Conservation (phyloP, 2,888 invertebrate genomes). For the Gymnocheta viridis region DNA sequence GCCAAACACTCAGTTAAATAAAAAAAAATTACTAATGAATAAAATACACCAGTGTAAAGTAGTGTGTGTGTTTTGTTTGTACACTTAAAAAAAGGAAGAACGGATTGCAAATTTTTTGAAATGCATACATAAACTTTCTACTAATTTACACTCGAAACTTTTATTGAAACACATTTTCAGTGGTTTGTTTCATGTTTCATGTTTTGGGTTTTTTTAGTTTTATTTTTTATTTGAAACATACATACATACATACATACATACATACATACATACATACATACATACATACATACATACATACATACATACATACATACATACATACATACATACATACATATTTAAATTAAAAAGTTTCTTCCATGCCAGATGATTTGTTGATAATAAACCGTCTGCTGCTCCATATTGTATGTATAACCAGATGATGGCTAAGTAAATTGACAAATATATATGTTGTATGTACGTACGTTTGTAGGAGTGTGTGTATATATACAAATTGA, state of each 20-base stretch:
- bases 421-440: constrained; percentile 1
- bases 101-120: constrained; percentile 15
- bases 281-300: not conserved
- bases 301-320: not conserved
- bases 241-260: not conserved
- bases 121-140: constrained; percentile 44
- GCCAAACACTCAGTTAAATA: not conserved
- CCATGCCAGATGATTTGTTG: constrained; percentile 10
- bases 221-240: not conserved
- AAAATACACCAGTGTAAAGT: too few species aligned
- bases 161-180: constrained; percentile 42
- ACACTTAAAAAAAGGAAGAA: not conserved
- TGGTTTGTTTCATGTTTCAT: constrained; percentile 31
- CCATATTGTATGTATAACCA: not conserved
- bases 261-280: not conserved
- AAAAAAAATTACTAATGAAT: too few species aligned
- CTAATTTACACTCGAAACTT: constrained; percentile 59
- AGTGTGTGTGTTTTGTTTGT: too few species aligned
- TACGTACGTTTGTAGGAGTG: not conserved
- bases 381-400: not conserved
- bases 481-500: not conserved
- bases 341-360: not conserved
- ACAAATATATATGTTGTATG: not conserved
- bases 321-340: not conserved
- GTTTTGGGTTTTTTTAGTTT: too few species aligned